Conservation (phyloP, 2,113 vertebrate species). For the Condylura cristata region DNA sequence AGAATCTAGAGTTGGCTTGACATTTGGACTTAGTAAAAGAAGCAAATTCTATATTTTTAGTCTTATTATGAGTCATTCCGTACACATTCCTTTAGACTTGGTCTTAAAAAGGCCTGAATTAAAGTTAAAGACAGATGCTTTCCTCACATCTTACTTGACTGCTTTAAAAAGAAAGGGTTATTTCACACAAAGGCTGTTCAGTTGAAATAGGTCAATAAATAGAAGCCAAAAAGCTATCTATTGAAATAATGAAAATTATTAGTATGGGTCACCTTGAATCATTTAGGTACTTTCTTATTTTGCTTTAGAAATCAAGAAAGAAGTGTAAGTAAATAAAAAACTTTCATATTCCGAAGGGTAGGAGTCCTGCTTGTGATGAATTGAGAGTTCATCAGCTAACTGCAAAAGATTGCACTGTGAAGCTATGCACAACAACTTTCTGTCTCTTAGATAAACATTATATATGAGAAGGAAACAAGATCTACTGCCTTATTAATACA, state of each 20-base stretch:
- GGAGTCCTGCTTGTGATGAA: not conserved
- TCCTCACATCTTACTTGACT: not conserved
- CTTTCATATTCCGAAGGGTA: not conserved
- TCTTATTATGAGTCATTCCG: not conserved
- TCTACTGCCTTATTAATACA: not conserved
- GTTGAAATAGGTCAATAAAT: slow-evolving; percentile 14
- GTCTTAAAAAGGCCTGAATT: not conserved
- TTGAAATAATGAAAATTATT: slow-evolving; percentile 31
- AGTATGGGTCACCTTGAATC: not conserved
- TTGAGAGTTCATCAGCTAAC: not conserved
- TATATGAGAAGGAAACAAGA: not conserved
- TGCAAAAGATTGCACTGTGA: not conserved
- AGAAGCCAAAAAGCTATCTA: not conserved
- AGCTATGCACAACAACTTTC: not conserved
- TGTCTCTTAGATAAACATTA: not conserved
- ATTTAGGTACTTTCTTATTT: not conserved
- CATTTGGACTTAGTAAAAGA: slow-evolving; percentile 32
- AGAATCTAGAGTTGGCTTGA: not conserved
- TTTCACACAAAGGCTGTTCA: not conserved
- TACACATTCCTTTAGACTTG: slow-evolving; percentile 22
- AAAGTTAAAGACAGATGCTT: slow-evolving; percentile 28
- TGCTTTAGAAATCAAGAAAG: not conserved
- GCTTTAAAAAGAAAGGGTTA: not conserved
- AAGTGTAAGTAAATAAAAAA: not conserved
- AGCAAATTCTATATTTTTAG: slow-evolving; percentile 5